phyloP scores from a whole-genome alignment of 2,113 vertebrate genomes.

The Corythoichthys intestinalis region DNA sequence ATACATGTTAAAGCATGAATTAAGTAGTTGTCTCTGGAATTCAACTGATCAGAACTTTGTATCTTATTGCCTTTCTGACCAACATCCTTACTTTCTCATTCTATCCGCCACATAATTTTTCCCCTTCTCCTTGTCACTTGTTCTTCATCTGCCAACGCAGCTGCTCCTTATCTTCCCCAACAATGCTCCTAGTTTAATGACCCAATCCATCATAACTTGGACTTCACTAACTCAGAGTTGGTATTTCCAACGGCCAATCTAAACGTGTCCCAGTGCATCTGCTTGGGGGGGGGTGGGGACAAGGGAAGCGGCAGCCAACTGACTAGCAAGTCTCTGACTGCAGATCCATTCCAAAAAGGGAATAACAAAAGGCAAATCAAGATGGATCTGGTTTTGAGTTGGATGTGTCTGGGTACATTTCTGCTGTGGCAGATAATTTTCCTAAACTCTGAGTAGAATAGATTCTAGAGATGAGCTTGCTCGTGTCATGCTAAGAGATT shows the following conservation, averaged over 20 bases:
- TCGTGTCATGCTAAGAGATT: not conserved
- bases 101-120: not conserved
- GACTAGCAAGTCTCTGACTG: not conserved
- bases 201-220: constrained; percentile 12
- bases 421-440: not conserved
- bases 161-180: constrained; percentile 10
- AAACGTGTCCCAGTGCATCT: constrained; percentile 6
- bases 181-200: constrained; percentile 6
- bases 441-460: not conserved
- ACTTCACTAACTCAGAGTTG: not conserved
- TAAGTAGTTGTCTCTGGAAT: not conserved
- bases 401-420: not conserved
- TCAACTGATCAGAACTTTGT: not conserved
- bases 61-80: not conserved
- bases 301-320: not conserved
- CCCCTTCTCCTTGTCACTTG: constrained; percentile 7
- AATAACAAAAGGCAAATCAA: constrained; percentile 4
- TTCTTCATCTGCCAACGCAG: constrained; percentile 7
- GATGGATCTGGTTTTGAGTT: constrained; percentile 4
- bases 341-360: constrained; percentile 2
- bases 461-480: not conserved
- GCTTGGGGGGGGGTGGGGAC: not conserved
- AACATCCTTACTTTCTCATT: not conserved
- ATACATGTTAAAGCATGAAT: not conserved
- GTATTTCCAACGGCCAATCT: not conserved